These are phyloP conservation scores for Corythoichthys haematopterus DNA, from an alignment of 2,113 vertebrate genomes.

Conservation along the genomic window DNA sequence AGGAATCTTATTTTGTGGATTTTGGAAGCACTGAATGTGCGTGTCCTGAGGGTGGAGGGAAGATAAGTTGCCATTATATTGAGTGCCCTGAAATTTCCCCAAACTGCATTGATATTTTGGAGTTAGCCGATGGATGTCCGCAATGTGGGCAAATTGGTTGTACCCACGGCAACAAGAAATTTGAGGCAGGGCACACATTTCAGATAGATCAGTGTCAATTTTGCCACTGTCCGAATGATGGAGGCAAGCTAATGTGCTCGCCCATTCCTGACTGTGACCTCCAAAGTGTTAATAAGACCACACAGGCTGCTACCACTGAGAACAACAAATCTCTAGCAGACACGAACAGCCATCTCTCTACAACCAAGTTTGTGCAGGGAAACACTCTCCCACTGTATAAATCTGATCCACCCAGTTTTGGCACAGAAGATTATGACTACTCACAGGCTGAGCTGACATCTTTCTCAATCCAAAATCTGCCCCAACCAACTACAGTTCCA, in stretches of 20 bases:
- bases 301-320: conserved; percentile 47
- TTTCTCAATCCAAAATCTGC: conserved; percentile 37
- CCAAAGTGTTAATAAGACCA: conserved; percentile 10
- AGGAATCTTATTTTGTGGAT: conserved; percentile 92
- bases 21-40: conserved; percentile 92
- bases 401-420: conserved; percentile 50
- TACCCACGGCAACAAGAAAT: conserved; percentile 76
- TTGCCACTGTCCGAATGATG: conserved; percentile 86
- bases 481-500: conserved; percentile 40
- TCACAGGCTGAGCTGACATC: conserved; percentile 25
- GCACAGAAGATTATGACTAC: conserved; percentile 71
- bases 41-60: conserved; percentile 86
- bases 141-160: conserved; percentile 86
- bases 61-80: conserved; percentile 91
- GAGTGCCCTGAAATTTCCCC: conserved; percentile 84
- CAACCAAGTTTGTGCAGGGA: conserved; percentile 32
- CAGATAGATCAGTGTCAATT: conserved; percentile 82
- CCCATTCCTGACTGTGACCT: conserved; percentile 76
- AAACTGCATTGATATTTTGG: conserved; percentile 83
- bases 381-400: conserved; percentile 65
- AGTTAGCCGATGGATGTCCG: conserved; percentile 79
- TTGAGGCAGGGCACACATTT: conserved; percentile 84
- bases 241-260: conserved; percentile 86
- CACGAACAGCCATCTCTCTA: conserved; percentile 62
- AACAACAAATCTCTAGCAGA: conserved; percentile 66